Conservation (phyloP, 1,140 invertebrate species). For the Meloidogyne exigua region DNA sequence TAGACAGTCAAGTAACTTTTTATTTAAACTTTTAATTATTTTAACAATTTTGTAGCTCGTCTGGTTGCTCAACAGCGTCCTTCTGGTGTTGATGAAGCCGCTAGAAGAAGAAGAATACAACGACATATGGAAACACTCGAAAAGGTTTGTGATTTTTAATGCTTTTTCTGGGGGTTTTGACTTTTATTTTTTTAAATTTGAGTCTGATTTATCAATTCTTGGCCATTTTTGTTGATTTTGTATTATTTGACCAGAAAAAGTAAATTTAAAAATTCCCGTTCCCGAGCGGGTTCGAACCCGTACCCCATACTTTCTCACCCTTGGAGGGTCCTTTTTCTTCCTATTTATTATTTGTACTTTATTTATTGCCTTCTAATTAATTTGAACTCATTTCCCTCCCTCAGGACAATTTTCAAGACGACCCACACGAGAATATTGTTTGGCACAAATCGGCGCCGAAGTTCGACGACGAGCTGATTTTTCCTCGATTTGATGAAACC, state of each 20-base stretch:
- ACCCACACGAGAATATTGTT: conserved; percentile 30
- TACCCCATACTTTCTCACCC: not conserved
- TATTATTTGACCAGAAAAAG: no score
- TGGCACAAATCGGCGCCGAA: conserved; percentile 36
- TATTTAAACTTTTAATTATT: not conserved
- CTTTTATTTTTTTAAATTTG: not conserved
- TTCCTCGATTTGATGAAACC: conserved; percentile 11
- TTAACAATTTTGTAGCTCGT: not conserved
- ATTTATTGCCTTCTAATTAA: not conserved
- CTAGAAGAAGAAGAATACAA: conserved; percentile 21
- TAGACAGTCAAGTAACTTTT: conserved; percentile 4
- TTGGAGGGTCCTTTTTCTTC: no score
- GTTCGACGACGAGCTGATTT: conserved; percentile 34
- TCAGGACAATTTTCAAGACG: conserved; percentile 39
- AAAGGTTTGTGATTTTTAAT: conserved; percentile 14
- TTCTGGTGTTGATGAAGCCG: conserved; percentile 23
- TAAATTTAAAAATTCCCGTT: not conserved
- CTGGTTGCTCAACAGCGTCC: conserved; percentile 18
- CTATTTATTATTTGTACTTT: not conserved
- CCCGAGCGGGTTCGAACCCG: not conserved
- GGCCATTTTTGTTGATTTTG: no score
- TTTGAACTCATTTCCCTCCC: not conserved
- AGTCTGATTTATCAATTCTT: not conserved
- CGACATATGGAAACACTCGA: conserved; percentile 31
- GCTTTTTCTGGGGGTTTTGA: not conserved